Percentiles rank a stretch among this genome's conserved stretches.
Conservation (phyloP, 2,797 vertebrate genomes). For the Trachops cirrhosus region DNA sequence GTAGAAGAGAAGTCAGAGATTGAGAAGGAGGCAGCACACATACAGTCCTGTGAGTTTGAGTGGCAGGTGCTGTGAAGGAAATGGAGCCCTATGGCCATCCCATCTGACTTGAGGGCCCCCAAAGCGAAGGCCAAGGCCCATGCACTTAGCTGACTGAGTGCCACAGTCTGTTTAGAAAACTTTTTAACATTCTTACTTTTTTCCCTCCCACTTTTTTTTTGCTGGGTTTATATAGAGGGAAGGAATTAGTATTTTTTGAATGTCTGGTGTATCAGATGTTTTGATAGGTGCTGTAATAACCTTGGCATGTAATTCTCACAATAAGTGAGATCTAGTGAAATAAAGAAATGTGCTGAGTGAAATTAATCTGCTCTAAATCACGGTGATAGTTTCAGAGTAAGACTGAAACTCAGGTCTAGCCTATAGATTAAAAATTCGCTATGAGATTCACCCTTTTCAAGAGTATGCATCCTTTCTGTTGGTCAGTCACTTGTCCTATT, state of each 20-base stretch:
- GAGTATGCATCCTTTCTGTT: not conserved
- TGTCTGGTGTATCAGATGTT: not conserved
- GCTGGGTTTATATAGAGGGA: not conserved
- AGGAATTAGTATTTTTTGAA: not conserved
- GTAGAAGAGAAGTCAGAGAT: not conserved
- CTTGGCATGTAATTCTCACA: not conserved
- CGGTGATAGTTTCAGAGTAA: not conserved
- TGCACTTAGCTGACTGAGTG: not conserved
- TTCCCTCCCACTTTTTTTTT: too few species aligned
- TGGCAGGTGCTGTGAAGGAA: not conserved
- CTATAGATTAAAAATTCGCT: not conserved
- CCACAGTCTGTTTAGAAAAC: not conserved
- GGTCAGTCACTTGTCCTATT: not conserved
- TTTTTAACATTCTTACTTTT: not conserved
- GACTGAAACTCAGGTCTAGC: not conserved
- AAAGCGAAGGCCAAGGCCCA: rapidly evolving
- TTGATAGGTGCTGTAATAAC: not conserved
- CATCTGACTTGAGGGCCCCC: rapidly evolving
- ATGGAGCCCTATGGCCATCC: too few species aligned
- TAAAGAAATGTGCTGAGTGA: not conserved
- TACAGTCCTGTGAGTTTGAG: rapidly evolving
- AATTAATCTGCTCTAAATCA: not conserved
- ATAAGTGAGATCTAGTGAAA: not conserved
- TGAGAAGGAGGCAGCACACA: not conserved
- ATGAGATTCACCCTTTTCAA: not conserved